Evolutionary conservation across 2,113 vertebrate species (phyloP).

Genomic region (Okapia johnstoni): DNA sequence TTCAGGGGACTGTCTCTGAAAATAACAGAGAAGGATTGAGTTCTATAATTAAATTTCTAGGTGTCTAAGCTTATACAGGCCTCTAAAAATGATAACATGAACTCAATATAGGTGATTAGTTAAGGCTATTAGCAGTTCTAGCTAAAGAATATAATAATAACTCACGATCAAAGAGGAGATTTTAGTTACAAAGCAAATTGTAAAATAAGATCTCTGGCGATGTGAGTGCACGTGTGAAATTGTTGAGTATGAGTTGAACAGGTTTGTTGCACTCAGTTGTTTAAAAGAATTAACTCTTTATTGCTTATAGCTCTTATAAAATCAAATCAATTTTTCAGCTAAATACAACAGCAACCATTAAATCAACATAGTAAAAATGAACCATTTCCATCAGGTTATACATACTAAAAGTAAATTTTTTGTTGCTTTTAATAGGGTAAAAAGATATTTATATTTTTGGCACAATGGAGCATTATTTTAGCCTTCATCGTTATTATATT

Average conservation of each 20-base stretch:
- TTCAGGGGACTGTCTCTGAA: constrained; percentile 39
- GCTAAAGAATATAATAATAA: constrained; percentile 46
- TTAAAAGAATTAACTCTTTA: not conserved
- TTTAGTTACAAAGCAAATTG: constrained; percentile 49
- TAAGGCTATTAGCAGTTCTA: constrained; percentile 26
- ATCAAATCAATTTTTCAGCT: not conserved
- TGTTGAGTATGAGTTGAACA: not conserved
- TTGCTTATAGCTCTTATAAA: not conserved
- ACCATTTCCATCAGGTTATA: not conserved
- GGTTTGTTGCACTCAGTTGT: not conserved
- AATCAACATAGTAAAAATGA: not conserved
- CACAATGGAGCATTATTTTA: not conserved
- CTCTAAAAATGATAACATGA: constrained; percentile 49
- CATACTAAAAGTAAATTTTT: not conserved
- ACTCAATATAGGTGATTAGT: constrained; percentile 21
- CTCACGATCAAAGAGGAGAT: constrained; percentile 5
- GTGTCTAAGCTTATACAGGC: not conserved
- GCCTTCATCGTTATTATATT: not conserved
- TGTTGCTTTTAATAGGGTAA: not conserved
- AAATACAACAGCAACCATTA: not conserved
- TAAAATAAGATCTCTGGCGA: not conserved
- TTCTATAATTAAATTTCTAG: constrained; percentile 64
- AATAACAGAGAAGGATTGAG: constrained; percentile 26
- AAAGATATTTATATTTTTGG: not conserved
- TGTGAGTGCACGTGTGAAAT: not conserved